Evolutionary conservation across 2,113 vertebrate species (phyloP).

Genomic region (Pandion haliaetus): DNA sequence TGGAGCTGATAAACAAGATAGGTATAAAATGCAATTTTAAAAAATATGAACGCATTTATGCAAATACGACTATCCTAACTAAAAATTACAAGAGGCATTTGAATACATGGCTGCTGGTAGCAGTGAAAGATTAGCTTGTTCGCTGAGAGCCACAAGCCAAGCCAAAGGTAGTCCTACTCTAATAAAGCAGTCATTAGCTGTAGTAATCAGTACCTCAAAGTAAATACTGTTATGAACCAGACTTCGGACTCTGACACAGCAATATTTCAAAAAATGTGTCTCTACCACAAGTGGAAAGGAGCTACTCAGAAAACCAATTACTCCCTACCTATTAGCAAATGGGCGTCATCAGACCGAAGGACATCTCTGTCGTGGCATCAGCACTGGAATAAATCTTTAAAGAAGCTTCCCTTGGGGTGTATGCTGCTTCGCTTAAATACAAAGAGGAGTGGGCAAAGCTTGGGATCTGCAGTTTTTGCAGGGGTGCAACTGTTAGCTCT

Average conservation of each 20-base stretch:
- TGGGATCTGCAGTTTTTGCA: background rate
- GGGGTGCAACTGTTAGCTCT: too few species aligned
- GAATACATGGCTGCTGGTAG: background rate
- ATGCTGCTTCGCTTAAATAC: too few species aligned
- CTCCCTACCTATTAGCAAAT: background rate
- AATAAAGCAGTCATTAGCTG: background rate
- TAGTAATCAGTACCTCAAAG: background rate
- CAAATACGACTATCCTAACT: background rate
- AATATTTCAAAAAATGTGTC: background rate
- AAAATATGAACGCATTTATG: background rate
- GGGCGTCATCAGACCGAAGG: background rate
- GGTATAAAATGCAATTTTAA: background rate
- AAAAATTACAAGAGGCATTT: background rate
- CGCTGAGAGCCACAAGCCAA: background rate
- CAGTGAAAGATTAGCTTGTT: background rate
- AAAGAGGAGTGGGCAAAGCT: background rate
- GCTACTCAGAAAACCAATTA: background rate
- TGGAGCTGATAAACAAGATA: background rate
- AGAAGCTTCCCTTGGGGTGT: background rate
- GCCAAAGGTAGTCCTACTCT: background rate
- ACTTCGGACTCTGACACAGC: background rate
- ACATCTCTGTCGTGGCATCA: background rate
- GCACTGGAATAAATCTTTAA: background rate
- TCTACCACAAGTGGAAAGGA: background rate
- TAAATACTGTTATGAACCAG: background rate